Conservation (phyloP, 2,797 vertebrate species). For the Eulemur coronatus region DNA sequence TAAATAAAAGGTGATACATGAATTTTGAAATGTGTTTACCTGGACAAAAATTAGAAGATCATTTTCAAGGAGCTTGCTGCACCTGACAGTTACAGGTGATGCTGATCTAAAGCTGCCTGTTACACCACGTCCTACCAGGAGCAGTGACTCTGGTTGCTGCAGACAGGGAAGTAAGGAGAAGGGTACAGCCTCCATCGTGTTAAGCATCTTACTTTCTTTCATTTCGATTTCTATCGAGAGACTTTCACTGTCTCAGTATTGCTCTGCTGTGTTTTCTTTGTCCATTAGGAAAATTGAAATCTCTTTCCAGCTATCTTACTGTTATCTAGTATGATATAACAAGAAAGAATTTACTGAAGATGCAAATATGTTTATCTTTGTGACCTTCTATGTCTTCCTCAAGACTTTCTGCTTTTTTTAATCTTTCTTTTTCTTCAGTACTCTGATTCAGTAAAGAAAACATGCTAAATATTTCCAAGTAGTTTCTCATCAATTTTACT, state of each 20-base stretch:
- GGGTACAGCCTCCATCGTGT: background rate
- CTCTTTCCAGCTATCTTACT: background rate
- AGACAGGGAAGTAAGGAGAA: background rate
- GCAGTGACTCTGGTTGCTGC: no score
- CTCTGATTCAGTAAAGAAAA: background rate
- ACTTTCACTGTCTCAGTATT: background rate
- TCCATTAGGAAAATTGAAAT: background rate
- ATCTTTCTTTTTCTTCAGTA: background rate
- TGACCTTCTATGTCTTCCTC: background rate
- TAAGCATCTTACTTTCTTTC: background rate
- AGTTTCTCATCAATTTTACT: background rate
- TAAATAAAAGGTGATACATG: background rate
- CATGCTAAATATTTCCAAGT: background rate
- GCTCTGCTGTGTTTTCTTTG: background rate
- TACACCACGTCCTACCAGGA: fast-evolving
- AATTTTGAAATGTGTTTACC: background rate
- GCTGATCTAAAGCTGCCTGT: background rate
- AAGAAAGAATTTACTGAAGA: background rate
- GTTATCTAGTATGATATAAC: background rate
- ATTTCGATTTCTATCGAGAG: background rate
- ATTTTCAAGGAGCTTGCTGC: background rate
- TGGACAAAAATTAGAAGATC: background rate
- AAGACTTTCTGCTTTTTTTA: background rate
- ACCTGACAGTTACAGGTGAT: background rate
- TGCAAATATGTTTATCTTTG: background rate